phyloP scores from a whole-genome alignment of 1,140 invertebrate species.

The Dreissena polymorpha region DNA sequence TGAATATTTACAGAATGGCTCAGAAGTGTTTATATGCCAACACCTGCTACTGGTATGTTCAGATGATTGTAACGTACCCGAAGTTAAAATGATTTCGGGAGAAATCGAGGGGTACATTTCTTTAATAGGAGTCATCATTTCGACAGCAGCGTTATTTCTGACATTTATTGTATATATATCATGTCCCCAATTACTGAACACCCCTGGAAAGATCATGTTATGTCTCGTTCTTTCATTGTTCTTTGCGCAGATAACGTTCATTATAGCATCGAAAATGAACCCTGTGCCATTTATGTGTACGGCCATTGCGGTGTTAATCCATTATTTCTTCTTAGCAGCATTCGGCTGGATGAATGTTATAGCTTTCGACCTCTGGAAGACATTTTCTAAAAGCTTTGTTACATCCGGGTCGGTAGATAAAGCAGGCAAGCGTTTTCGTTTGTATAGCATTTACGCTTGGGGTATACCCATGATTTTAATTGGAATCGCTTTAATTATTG shows the following conservation, averaged over 20 bases:
- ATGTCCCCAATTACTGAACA: slow-evolving; percentile 79
- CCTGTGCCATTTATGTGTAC: slow-evolving; percentile 46
- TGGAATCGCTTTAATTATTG: slow-evolving; percentile 77
- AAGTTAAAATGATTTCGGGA: slow-evolving; percentile 21
- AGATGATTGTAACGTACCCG: slow-evolving; percentile 4
- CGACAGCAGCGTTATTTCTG: slow-evolving; percentile 60
- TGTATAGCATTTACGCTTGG: slow-evolving; percentile 35
- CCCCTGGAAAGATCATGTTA: slow-evolving; percentile 81
- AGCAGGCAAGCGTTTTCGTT: slow-evolving; percentile 7
- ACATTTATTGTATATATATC: slow-evolving; percentile 76
- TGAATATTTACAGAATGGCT: slow-evolving; percentile 12
- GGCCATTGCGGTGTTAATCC: slow-evolving; percentile 78
- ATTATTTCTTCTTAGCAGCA: slow-evolving; percentile 81
- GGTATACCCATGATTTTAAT: slow-evolving; percentile 79
- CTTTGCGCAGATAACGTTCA: slow-evolving; percentile 79
- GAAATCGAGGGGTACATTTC: slow-evolving; percentile 58
- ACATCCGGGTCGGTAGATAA: slow-evolving; percentile 40
- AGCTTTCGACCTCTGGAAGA: slow-evolving; percentile 83
- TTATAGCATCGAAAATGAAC: slow-evolving; percentile 70
- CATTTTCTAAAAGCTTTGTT: slow-evolving; percentile 78
- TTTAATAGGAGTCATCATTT: slow-evolving; percentile 61
- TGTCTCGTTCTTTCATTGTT: slow-evolving; percentile 79
- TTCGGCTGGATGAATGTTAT: slow-evolving; percentile 83
- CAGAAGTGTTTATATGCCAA: slow-evolving; percentile 29
- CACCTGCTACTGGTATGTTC: neutral